Evolutionary conservation across 2,888 invertebrate species (phyloP), one percentile per base, ranked within the genome.

Genomic region (Chrysolina haemoptera): DNA sequence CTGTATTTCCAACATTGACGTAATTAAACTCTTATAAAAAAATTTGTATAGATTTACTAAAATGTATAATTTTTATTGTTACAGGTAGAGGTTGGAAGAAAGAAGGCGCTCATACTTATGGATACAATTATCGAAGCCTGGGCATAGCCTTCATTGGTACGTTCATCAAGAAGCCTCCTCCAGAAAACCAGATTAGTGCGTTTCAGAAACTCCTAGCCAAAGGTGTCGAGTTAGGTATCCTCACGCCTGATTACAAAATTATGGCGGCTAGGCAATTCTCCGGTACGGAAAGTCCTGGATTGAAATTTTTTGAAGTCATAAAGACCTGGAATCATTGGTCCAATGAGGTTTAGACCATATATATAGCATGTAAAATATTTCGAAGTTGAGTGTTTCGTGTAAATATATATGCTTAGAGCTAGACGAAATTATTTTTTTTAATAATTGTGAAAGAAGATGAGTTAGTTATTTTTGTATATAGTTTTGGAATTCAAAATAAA

Each of bases 131-230:
- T 14, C 89, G 87, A 67, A 93, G 94, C 82, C 90, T 95, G 41
- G 93, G 93, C 1, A 91, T 95, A 10, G 92, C 92, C 5, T 93
- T 93, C 80, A 91, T 95, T 70, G 95, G 95, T 9, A 93, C 93
- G 0, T 95, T 94, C 78, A 92, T 90, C 62, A 88, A 84, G 0
- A 85, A 87, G 0, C 75, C 87, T 0, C 91, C 91, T 0, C 89
- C 91, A 0, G 84, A 89, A 20, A 88, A 89, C 55, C 90, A 93
- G 83, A 79, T 94, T 0, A 89, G 90, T 18, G 93, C 93, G 0
- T 92, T 92, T 3, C 86, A 90, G 62, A 89, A 91, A 74, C 86
- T 95, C 0, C 90, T 95, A 14, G 87, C 90, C 14, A 85, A 89
- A 59, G 95, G 94, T 0, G 90, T 94, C 0, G 86, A 89, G 12